Percentiles rank a stretch among this genome's conserved stretches.
Conservation (phyloP, 2,797 vertebrate species). For the Parambassis ranga region DNA sequence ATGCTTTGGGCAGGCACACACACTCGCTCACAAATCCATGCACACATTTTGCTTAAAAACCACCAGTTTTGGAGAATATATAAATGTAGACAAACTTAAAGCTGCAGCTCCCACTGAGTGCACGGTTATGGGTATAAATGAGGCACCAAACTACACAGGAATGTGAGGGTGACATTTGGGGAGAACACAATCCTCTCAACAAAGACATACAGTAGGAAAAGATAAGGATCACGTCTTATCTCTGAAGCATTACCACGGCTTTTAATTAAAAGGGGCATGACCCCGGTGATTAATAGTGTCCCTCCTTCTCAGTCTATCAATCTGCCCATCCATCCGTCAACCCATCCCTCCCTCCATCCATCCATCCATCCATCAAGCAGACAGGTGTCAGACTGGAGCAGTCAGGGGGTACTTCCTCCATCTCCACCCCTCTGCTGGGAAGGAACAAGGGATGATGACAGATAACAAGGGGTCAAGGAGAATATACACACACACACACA, state of each 20-base stretch:
- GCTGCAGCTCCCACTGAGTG: slow-evolving; percentile 5
- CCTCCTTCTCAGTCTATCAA: slow-evolving; percentile 64
- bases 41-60: slow-evolving; percentile 44
- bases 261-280: slow-evolving; percentile 71
- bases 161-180: not conserved
- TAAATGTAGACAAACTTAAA: slow-evolving; percentile 42
- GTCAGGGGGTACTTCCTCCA: slow-evolving; percentile 69
- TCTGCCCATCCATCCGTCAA: slow-evolving; percentile 59
- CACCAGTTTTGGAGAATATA: slow-evolving; percentile 49
- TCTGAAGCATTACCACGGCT: slow-evolving; percentile 14
- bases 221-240: slow-evolving; percentile 34
- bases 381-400: slow-evolving; percentile 67
- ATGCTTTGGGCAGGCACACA: slow-evolving; percentile 54
- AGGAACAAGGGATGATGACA: slow-evolving; percentile 71
- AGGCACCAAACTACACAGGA: not conserved
- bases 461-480: slow-evolving; percentile 73
- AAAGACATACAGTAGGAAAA: slow-evolving; percentile 27
- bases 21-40: slow-evolving; percentile 20
- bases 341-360: slow-evolving; percentile 56
- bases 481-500: slow-evolving; percentile 31
- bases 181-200: not conserved
- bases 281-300: slow-evolving; percentile 65
- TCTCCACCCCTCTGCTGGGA: slow-evolving; percentile 54
- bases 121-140: slow-evolving; percentile 15
- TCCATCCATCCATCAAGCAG: slow-evolving; percentile 67